phyloP scores from a whole-genome alignment of 2,113 vertebrate species.

The Meriones unguiculatus region DNA sequence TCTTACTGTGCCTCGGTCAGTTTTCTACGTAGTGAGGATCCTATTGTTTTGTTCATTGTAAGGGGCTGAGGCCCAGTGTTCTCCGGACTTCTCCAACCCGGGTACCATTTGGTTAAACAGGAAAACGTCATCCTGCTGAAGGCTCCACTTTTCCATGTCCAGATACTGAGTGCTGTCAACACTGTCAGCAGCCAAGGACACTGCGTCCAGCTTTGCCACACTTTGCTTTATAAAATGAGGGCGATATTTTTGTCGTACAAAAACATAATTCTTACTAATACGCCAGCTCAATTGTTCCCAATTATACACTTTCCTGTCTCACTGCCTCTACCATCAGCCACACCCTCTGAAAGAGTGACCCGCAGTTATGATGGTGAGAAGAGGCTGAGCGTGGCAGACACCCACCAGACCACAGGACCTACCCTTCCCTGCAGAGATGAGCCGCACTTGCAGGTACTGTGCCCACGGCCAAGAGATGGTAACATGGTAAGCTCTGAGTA shows the following conservation, averaged over 20 bases:
- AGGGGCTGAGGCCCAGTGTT: not conserved
- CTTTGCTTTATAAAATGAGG: not conserved
- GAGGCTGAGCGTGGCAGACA: not conserved
- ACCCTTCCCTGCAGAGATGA: not conserved
- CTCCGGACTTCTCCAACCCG: not conserved
- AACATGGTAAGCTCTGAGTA: not conserved
- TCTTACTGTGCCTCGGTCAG: not conserved
- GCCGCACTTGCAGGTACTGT: accelerated
- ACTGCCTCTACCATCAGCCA: not conserved
- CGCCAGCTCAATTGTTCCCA: not conserved
- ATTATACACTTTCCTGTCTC: not conserved
- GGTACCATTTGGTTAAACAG: not conserved
- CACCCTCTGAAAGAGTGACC: not conserved
- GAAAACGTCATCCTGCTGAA: not conserved
- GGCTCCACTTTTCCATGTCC: not conserved
- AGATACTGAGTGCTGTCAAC: not conserved
- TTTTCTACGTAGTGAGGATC: not conserved
- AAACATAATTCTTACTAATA: not conserved
- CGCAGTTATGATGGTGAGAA: accelerated
- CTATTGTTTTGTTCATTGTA: accelerated
- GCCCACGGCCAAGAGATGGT: not conserved
- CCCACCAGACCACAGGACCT: not conserved
- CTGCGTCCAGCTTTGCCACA: not conserved
- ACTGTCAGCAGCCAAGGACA: not conserved
- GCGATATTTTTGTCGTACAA: not conserved